These are phyloP conservation scores for Geophilus truncorum DNA, from an alignment of 2,888 invertebrate genomes.

Conservation along the genomic window DNA sequence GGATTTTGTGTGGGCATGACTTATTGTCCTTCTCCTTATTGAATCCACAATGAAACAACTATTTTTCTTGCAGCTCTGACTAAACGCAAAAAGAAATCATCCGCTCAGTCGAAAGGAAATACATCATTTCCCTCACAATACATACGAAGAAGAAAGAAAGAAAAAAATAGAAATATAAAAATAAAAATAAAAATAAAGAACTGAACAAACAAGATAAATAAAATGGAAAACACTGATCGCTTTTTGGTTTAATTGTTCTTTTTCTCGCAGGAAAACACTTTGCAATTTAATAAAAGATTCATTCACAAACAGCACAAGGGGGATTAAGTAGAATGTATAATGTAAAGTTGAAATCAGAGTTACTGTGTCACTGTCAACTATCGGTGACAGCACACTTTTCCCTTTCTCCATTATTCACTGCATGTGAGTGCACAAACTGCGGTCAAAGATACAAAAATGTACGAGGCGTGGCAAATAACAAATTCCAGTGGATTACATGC, in stretches of 20 bases:
- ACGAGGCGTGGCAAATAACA: background rate
- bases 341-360: background rate
- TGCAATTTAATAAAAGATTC: background rate
- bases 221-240: background rate
- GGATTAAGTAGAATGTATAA: background rate
- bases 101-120: background rate
- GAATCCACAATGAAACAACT: slow-evolving; percentile 27
- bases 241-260: background rate
- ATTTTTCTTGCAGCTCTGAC: slow-evolving; percentile 2
- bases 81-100: slow-evolving; percentile 14
- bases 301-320: background rate
- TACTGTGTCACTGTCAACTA: background rate
- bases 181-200: background rate
- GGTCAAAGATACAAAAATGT: slow-evolving; percentile 2
- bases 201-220: background rate
- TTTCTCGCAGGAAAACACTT: background rate
- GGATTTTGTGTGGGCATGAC: slow-evolving; percentile 27
- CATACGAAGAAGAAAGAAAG: background rate
- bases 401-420: background rate
- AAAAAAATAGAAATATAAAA: background rate
- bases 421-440: background rate
- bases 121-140: slow-evolving; percentile 1
- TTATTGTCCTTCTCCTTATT: slow-evolving; percentile 22
- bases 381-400: background rate
- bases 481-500: background rate